phyloP scores from a whole-genome alignment of 2,888 invertebrate species.

The Omphaloscelis lunosa region DNA sequence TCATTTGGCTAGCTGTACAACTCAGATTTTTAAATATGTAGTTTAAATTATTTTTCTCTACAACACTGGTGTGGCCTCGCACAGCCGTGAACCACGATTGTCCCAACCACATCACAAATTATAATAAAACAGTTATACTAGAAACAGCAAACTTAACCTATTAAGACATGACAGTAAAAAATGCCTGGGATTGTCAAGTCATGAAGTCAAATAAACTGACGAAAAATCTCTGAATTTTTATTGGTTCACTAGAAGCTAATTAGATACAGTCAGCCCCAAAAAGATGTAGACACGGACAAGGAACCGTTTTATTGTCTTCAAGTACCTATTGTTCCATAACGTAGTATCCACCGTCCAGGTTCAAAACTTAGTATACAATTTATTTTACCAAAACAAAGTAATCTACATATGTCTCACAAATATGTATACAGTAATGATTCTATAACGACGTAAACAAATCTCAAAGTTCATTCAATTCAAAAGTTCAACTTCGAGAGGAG shows the following conservation, averaged over 20 bases:
- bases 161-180: constrained; percentile 45
- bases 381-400: too few relatives aligned
- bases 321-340: too few relatives aligned
- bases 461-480: too few relatives aligned
- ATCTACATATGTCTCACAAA: too few relatives aligned
- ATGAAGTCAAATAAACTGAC: constrained; percentile 38
- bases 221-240: constrained; percentile 40
- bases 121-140: constrained; percentile 57
- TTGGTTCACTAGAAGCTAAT: constrained; percentile 38
- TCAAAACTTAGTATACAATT: too few relatives aligned
- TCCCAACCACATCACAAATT: constrained; percentile 77
- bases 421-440: too few relatives aligned
- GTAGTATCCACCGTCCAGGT: too few relatives aligned
- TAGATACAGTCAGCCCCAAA: not conserved
- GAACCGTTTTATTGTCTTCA: too few relatives aligned
- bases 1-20: constrained; percentile 68
- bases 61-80: constrained; percentile 55
- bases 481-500: too few relatives aligned
- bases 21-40: constrained; percentile 60
- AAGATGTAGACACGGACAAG: too few relatives aligned
- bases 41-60: constrained; percentile 50
- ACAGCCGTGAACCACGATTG: constrained; percentile 67
- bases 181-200: constrained; percentile 43
- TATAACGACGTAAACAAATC: too few relatives aligned
- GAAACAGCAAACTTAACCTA: constrained; percentile 55